Evolutionary conservation across 2,888 invertebrate species (phyloP), one percentile per base, ranked within the genome.

Genomic region (Lampropteryx suffumata): DNA sequence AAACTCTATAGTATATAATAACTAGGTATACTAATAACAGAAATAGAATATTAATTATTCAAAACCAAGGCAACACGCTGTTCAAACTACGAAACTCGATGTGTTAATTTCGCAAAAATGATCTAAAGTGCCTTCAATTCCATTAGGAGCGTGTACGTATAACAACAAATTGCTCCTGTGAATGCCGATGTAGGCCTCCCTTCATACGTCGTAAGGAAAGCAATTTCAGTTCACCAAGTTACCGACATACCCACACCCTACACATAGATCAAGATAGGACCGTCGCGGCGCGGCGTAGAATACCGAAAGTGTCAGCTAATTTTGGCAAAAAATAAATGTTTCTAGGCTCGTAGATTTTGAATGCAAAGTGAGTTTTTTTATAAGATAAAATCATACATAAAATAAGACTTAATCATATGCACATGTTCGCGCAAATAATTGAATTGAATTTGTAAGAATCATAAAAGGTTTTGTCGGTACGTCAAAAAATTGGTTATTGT

Each of bases 121-220:
- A 54, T 50, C 40, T 37, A 50, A 51, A 50, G 37, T 57, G 55
- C 48, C 53, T 52, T 49, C 56, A 50, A 61, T 56, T 53, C 56
- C 51, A 56, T 57, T 57, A 61, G 47, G 43, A 35, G 43, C 36
- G 47, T 50, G 50, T 55, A 51, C 47, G 53, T 58, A 59, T 61
- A 59, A 55, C 57, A 58, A 61, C 55, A 59, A 61, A 54, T 52
- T 56, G 50, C 56, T 52, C 34, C 40, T 42, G 54, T 51, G 56
- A 59, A 56, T 59, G 47, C 53, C 49, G 50, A 55, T 50, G 43
- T 50, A 50, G 45, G 50, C 36, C 42, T 46, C 45, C 52, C 45
- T 44, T 35, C 48, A 50, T 44, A 32, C 41, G 30, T 51, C 46
- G 50, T 43, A 51, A 53, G 53, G 33, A 55, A 60, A 64, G 55